These are phyloP conservation scores for Tachypleus tridentatus DNA, from an alignment of 1,140 invertebrate genomes.

Conservation along the genomic window DNA sequence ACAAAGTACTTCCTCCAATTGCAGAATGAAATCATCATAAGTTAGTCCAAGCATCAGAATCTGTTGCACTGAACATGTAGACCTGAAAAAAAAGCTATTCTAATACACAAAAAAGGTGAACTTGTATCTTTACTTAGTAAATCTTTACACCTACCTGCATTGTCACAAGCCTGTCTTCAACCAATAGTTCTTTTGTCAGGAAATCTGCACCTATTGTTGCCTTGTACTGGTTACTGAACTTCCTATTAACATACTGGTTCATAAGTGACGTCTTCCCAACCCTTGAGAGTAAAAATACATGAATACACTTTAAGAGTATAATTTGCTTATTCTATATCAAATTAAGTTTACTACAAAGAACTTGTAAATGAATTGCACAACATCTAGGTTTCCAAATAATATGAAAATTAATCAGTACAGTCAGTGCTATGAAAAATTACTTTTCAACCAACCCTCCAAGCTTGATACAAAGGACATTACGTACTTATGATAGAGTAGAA, in stretches of 20 bases:
- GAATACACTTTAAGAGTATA: not conserved
- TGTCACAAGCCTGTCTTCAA: conserved; percentile 94
- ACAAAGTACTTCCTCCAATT: no score
- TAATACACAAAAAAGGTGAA: no score
- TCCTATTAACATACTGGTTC: conserved; percentile 99
- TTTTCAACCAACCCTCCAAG: no score
- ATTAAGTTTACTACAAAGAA: not conserved
- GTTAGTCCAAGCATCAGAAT: no score
- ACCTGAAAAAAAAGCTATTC: no score
- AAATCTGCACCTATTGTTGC: conserved; percentile 99
- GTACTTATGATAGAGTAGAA: no score
- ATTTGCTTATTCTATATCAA: not conserved
- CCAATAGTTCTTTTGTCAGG: conserved; percentile 96
- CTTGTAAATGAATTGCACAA: conserved; percentile 31
- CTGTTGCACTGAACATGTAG: no score
- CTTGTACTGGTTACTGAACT: conserved; percentile 99
- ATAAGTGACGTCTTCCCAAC: conserved; percentile 99
- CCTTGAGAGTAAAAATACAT: conserved; percentile 27
- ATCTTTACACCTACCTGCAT: conserved; percentile 64
- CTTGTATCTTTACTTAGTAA: conserved; percentile 11
- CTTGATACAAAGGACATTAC: no score
- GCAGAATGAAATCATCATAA: no score
- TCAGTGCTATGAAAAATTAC: no score
- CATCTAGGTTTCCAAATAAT: conserved; percentile 33
- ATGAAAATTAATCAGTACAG: no score